Evolutionary conservation across 2,888 invertebrate species (phyloP), one percentile per base, ranked within the genome.

Genomic region (Alitta virens): DNA sequence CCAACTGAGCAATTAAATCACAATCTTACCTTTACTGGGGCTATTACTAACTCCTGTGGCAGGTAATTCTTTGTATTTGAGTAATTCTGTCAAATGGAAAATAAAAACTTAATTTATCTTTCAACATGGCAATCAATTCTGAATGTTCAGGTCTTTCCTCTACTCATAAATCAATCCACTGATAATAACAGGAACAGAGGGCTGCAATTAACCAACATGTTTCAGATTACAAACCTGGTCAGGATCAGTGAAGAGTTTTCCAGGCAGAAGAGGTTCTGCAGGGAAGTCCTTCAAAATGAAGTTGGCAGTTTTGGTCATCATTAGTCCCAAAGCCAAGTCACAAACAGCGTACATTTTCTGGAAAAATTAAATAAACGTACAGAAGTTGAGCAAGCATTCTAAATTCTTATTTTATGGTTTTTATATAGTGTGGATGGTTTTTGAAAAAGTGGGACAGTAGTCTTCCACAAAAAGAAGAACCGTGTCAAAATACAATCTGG

Each of bases 331-430:
- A 18, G 95, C 92, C 69, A 98, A 85, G 86, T 98, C 98, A 85
- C 96, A 96, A 59, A 94, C 88, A 27, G 96, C 92, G 91, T 96
- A 98, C 80, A 98, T 84, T 91, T 94, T 96, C 94, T 96, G 83
- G 0, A 83, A 71, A 56, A 16, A 7, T 23, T 23, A 42, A 68
- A 33, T 42, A 57, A n/a, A n/a, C n/a, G n/a, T n/a, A n/a, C n/a
- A n/a, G 56, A 14, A 50, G 50, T 50, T 50, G 16, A 14, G 42
- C 12, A 40, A 16, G 16, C n/a, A n/a, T n/a, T n/a, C n/a, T n/a
- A n/a, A n/a, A n/a, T n/a, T n/a, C n/a, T n/a, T n/a, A n/a, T n/a
- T n/a, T n/a, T n/a, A n/a, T n/a, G n/a, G n/a, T n/a, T n/a, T n/a
- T n/a, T n/a, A n/a, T n/a, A n/a, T n/a, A n/a, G n/a, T n/a, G n/a